phyloP scores from a whole-genome alignment of 53 echinoderm and acorn worm species.

The Zoroaster sp. region DNA sequence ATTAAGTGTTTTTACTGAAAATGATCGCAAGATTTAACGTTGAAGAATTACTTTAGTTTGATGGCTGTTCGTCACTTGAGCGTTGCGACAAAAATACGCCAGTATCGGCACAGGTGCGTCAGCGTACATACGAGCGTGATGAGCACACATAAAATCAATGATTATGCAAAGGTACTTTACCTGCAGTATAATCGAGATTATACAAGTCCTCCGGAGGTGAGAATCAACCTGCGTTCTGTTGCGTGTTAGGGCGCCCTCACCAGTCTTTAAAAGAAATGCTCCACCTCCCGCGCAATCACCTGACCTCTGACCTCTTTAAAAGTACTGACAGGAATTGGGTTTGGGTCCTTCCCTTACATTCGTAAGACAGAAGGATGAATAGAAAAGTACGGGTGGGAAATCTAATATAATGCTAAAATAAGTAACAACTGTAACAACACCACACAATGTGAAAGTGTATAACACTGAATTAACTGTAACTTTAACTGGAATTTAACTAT shows the following conservation, averaged over 20 bases:
- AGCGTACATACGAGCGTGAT: no score
- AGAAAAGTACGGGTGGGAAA: neutral
- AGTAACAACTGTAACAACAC: neutral
- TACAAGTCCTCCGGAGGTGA: slow-evolving; percentile 40
- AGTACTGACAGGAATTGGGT: neutral
- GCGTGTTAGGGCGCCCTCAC: no score
- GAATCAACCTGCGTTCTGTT: slow-evolving; percentile 1
- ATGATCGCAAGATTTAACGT: no score
- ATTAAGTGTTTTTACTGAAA: no score
- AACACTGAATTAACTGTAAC: neutral
- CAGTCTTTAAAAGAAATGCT: no score
- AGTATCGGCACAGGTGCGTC: no score
- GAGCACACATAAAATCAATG: slow-evolving; percentile 2
- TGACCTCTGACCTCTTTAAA: no score
- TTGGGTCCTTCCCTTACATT: neutral
- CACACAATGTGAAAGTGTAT: no score
- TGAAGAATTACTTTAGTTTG: no score
- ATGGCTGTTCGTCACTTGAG: no score
- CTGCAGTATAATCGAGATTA: slow-evolving; percentile 14
- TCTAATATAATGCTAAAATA: neutral
- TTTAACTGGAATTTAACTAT: neutral
- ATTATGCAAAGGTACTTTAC: slow-evolving; percentile 34
- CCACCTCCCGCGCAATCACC: no score
- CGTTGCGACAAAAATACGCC: no score
- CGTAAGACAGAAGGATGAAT: neutral